phyloP scores from a whole-genome alignment of 2,113 vertebrate genomes.

The Anarhynchus alexandrinus region DNA sequence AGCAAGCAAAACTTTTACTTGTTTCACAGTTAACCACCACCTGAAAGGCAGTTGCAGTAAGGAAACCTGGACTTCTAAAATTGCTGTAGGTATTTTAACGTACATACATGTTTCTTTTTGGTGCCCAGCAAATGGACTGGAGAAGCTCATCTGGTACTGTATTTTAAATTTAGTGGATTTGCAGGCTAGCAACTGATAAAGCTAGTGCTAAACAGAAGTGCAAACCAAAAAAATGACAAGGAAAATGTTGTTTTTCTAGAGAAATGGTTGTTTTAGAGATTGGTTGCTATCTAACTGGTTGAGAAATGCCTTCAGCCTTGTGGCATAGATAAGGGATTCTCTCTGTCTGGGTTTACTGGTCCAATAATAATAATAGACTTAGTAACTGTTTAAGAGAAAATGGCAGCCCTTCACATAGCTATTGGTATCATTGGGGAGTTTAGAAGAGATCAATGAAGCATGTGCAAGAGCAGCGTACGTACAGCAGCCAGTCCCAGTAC shows the following conservation, averaged over 20 bases:
- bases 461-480: not conserved
- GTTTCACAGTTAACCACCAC: not conserved
- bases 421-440: not conserved
- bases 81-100: not conserved
- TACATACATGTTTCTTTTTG: not conserved
- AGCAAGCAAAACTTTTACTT: not conserved
- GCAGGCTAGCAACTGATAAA: not conserved
- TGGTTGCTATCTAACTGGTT: not conserved
- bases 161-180: not conserved
- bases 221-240: not conserved
- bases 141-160: not conserved
- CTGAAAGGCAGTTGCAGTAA: not conserved
- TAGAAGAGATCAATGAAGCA: not conserved
- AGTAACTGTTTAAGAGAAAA: not conserved
- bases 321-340: not conserved
- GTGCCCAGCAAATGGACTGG: not conserved
- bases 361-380: not conserved
- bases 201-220: not conserved
- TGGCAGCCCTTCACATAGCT: not conserved
- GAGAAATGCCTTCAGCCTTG: not conserved
- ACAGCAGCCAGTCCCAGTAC: not conserved
- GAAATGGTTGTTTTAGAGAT: not conserved
- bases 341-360: not conserved
- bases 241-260: not conserved
- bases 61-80: not conserved